A percentile compares a stretch with the other conserved stretches of the same genome.
Conservation (phyloP, 2,888 invertebrate genomes). For the Syrista parreyssii region DNA sequence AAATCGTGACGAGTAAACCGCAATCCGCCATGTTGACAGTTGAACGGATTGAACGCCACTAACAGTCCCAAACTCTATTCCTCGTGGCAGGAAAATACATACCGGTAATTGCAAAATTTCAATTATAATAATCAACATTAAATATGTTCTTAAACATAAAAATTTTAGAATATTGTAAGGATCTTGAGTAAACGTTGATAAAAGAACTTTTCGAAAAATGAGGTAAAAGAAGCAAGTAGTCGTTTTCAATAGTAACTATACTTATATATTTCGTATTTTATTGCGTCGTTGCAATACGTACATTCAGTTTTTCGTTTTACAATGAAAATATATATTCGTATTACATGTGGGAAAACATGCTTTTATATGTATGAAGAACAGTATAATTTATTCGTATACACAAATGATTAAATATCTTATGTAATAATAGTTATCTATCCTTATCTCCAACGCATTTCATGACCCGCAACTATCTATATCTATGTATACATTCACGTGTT, state of each 20-base stretch:
- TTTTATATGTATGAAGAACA: neutral
- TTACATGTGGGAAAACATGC: neutral
- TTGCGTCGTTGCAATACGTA: neutral
- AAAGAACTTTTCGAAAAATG: neutral
- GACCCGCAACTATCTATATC: neutral
- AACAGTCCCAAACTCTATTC: neutral
- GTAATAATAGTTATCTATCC: neutral
- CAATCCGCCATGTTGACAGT: constrained; percentile 58
- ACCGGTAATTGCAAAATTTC: neutral
- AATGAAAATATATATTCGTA: neutral
- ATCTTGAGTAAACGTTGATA: neutral
- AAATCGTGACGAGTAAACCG: constrained; percentile 60
- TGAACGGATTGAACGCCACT: constrained; percentile 5
- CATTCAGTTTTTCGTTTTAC: neutral
- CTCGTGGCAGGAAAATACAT: neutral
- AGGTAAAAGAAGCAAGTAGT: neutral
- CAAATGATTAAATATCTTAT: neutral
- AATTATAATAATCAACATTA: neutral
- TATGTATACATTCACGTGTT: neutral
- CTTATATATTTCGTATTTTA: neutral
- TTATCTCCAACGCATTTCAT: neutral
- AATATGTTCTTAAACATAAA: neutral
- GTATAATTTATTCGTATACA: neutral
- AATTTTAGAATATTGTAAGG: neutral
- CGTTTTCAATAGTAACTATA: neutral